These are phyloP conservation scores for Eulacestoma nigropectus DNA, from an alignment of 2,113 vertebrate species.

Conservation along the genomic window DNA sequence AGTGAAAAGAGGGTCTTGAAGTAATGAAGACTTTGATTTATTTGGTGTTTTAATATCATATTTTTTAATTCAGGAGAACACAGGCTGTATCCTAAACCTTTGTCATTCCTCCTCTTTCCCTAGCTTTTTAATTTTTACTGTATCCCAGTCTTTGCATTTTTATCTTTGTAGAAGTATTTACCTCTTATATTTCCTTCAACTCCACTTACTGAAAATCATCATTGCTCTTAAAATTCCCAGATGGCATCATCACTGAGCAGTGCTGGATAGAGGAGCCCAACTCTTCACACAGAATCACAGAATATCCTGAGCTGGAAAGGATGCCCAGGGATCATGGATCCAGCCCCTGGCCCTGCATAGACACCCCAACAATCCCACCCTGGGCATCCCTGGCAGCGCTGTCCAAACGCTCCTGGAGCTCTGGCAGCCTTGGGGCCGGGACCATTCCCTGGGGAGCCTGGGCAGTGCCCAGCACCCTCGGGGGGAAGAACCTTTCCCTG, in stretches of 20 bases:
- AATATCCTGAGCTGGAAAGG: accelerated
- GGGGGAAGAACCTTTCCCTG: not conserved
- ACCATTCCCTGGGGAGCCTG: not conserved
- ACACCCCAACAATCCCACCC: not conserved
- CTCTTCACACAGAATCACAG: not conserved
- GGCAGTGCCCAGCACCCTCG: not conserved
- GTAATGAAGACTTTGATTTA: not conserved
- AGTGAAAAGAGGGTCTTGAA: not conserved
- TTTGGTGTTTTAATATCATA: not conserved
- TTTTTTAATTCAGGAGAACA: not conserved
- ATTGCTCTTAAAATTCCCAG: not conserved
- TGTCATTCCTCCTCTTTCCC: not conserved
- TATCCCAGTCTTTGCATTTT: not conserved
- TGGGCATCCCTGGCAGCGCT: not conserved
- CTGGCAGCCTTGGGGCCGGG: not conserved
- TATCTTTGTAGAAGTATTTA: not conserved
- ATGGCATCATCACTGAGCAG: not conserved
- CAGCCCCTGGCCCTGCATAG: not conserved
- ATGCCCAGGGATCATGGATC: accelerated
- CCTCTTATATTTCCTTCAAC: not conserved
- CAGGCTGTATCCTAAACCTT: not conserved
- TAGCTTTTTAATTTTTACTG: not conserved
- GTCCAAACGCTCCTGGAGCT: not conserved
- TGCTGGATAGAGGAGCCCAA: not conserved
- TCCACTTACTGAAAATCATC: not conserved